These are phyloP conservation scores for Capra hircus DNA, from an alignment of 2,113 vertebrate genomes.

Conservation along the genomic window DNA sequence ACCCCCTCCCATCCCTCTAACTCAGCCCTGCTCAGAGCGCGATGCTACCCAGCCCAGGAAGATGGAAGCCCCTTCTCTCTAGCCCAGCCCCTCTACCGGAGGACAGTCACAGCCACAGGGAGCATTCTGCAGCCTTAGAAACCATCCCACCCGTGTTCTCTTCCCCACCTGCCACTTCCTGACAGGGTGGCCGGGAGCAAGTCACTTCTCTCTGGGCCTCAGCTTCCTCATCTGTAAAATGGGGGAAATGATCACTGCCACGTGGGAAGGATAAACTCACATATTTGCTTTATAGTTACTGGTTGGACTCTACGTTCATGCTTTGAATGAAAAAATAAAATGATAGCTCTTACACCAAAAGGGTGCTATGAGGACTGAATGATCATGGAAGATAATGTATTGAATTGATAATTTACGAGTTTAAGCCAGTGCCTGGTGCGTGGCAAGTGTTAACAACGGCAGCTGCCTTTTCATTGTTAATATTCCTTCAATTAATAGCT, in stretches of 20 bases:
- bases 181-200: neutral
- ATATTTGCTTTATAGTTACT: neutral
- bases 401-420: neutral
- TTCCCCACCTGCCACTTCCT: neutral
- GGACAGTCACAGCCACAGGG: neutral
- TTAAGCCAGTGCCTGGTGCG: rapidly evolving
- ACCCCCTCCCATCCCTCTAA: neutral
- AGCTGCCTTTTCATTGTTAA: neutral
- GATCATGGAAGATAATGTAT: neutral
- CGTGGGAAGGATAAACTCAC: neutral
- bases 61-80: neutral
- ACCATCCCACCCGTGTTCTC: neutral
- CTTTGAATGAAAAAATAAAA: neutral
- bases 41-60: neutral
- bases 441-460: rapidly evolving
- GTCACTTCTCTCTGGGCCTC: neutral
- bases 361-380: neutral
- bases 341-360: neutral
- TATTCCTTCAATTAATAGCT: neutral
- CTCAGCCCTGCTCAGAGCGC: rapidly evolving
- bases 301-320: neutral
- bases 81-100: neutral
- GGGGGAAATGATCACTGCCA: neutral
- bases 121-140: neutral
- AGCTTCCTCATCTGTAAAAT: neutral